phyloP scores from a whole-genome alignment of 2,888 invertebrate genomes.

The Phortica okadai region DNA sequence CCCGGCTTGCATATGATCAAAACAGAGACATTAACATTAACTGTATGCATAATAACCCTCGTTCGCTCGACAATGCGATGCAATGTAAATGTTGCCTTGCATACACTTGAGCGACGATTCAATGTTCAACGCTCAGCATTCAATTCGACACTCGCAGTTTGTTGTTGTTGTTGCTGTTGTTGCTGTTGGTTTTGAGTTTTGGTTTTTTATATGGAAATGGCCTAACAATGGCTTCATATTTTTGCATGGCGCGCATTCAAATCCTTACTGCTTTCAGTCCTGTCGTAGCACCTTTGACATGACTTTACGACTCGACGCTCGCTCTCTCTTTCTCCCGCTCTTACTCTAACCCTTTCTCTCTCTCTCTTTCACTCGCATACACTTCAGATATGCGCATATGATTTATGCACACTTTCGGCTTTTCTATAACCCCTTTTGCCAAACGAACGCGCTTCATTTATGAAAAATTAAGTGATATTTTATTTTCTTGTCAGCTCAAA shows the following conservation, averaged over 20 bases:
- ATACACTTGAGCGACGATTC: conserved; percentile 7
- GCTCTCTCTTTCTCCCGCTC: neutral
- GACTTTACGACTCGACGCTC: conserved; percentile 42
- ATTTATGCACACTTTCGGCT: conserved; percentile 65
- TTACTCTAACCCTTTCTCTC: neutral
- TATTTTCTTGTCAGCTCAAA: conserved; percentile 64
- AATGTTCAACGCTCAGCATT: neutral
- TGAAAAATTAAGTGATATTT: conserved; percentile 70
- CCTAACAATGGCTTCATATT: conserved; percentile 69
- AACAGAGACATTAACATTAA: conserved; percentile 52
- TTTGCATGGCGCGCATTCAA: conserved; percentile 64
- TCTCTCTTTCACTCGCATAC: neutral
- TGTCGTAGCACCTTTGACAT: conserved; percentile 62
- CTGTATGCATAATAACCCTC: conserved; percentile 62
- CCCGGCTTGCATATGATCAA: conserved; percentile 15
- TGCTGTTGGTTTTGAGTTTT: conserved; percentile 31
- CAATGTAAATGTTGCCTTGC: conserved; percentile 29
- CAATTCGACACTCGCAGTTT: neutral
- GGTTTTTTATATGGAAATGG: conserved; percentile 64
- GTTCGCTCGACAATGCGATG: neutral
- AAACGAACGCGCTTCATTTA: conserved; percentile 50
- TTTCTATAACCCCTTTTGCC: conserved; percentile 19
- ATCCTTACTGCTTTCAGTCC: conserved; percentile 45
- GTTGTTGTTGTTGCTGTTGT: conserved; percentile 42
- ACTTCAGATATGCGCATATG: conserved; percentile 45